Evolutionary conservation across 2,113 vertebrate species (phyloP).

Genomic region (Myocastor coypus): DNA sequence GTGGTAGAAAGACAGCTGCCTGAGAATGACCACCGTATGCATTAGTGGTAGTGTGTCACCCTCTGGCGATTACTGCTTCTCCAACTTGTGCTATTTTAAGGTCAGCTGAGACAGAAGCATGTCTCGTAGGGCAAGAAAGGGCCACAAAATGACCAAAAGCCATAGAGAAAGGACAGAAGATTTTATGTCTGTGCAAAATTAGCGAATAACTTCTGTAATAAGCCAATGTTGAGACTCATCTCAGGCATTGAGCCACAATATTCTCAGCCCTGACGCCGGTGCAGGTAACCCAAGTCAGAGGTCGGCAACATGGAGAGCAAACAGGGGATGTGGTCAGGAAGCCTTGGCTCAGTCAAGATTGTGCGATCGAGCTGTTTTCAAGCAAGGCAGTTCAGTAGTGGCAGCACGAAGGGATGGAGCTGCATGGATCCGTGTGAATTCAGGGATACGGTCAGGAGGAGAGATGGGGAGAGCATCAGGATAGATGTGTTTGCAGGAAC

Average conservation of each 20-base stretch:
- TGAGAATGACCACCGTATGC: conserved; percentile 75
- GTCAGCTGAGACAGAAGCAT: conserved; percentile 66
- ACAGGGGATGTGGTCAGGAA: conserved; percentile 82
- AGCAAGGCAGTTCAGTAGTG: conserved; percentile 79
- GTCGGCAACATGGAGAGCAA: conserved; percentile 85
- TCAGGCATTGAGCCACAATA: conserved; percentile 79
- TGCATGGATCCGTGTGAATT: conserved; percentile 81
- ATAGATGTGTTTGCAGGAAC: neutral
- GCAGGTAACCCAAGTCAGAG: conserved; percentile 81
- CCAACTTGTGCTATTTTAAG: conserved; percentile 54
- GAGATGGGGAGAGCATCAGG: conserved; percentile 74
- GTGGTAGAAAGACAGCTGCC: conserved; percentile 77
- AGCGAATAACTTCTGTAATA: neutral
- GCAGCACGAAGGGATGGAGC: conserved; percentile 84
- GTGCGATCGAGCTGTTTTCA: conserved; percentile 81
- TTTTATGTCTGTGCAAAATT: conserved; percentile 52
- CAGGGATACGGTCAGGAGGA: conserved; percentile 80
- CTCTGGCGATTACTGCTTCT: conserved; percentile 22
- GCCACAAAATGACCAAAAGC: conserved; percentile 75
- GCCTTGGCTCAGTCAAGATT: conserved; percentile 76
- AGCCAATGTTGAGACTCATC: conserved; percentile 78
- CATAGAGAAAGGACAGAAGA: conserved; percentile 68
- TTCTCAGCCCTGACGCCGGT: conserved; percentile 75
- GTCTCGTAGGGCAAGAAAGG: conserved; percentile 71
- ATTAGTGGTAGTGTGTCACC: neutral